phyloP scores from a whole-genome alignment of 2,113 vertebrate species.

The Datnioides undecimradiatus region DNA sequence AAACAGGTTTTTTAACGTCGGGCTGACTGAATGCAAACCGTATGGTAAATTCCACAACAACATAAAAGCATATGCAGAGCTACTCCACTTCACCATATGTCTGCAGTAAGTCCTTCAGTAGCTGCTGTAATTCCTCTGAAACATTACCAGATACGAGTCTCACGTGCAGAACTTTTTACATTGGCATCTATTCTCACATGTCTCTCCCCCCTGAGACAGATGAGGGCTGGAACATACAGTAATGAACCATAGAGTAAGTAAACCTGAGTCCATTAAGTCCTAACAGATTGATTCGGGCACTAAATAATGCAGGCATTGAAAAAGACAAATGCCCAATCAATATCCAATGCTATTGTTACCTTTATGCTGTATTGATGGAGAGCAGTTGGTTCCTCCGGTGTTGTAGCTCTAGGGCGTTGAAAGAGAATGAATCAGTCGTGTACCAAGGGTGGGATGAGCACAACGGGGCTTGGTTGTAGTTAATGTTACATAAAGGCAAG shows the following conservation, averaged over 20 bases:
- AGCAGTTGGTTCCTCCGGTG: conserved; percentile 39
- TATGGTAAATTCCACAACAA: conserved; percentile 7
- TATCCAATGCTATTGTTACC: conserved; percentile 62
- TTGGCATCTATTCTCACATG: conserved; percentile 39
- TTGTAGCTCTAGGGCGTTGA: conserved; percentile 6
- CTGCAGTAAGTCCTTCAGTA: conserved; percentile 28
- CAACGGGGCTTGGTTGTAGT: not conserved
- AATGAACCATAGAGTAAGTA: conserved; percentile 75
- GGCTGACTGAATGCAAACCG: conserved; percentile 24
- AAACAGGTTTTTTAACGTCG: conserved; percentile 40
- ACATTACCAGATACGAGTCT: conserved; percentile 31
- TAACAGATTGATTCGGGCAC: conserved; percentile 69
- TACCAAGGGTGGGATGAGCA: not conserved
- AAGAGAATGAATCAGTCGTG: conserved; percentile 26
- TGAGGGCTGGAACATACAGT: conserved; percentile 57
- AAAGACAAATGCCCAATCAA: conserved; percentile 75
- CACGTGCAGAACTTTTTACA: conserved; percentile 23
- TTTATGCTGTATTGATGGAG: conserved; percentile 43
- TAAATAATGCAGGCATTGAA: conserved; percentile 79
- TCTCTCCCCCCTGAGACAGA: conserved; percentile 32
- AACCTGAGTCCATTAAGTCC: conserved; percentile 79
- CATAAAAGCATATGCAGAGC: conserved; percentile 32
- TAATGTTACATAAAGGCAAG: not conserved
- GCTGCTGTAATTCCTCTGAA: conserved; percentile 41
- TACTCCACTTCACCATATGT: conserved; percentile 44